Evolutionary conservation across 2,113 vertebrate genomes (phyloP), one percentile per base, ranked within the genome.

Genomic region (Toxotes chatareus): DNA sequence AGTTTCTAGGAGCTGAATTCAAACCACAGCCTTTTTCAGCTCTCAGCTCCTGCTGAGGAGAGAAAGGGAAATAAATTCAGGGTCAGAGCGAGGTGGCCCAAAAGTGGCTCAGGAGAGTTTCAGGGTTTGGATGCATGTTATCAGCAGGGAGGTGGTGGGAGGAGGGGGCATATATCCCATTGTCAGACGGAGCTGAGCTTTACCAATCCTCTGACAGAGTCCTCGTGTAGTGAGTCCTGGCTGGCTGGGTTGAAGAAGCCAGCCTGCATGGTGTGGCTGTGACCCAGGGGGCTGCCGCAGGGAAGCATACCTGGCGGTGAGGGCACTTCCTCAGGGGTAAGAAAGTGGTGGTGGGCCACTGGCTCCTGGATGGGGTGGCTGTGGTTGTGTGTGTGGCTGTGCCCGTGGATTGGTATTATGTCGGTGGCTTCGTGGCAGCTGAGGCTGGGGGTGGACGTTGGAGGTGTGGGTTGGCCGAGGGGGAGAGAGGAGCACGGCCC

Each of bases 131-230:
- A 74, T 73, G 68, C 82, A 57, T 31, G 71, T 71, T 68, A 81
- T 47, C 53, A 73, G 70, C 12, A 31, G 51, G 11, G 57, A 55
- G 19, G 73, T 51, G 44, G 62, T 12, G 36, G 49, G 44, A 40
- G 11, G 68, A 57, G 19, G 47, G 34, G 38, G 32, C 23, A 1
- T 19, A 16, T 7, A 2, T 56, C 74, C 76, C 38, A 46, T 11
- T 49, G 90, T 98, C 96, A 99, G 91, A 99, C 97, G 0, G 98
- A 99, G 93, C 98, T 99, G 90, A 99, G 98, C 91, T 99, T 99
- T 47, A 99, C 97, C 13, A 99, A 91, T 83, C 98, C 98, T 59
- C 98, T 95, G 77, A 99, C 97, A 0, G 98, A 99, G 94, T 99
- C 98, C 92, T 99, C 98, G 55, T 99, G 98, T 87, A 99, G 90